A percentile compares a stretch with the other conserved stretches of the same genome.
These are phyloP conservation scores for Eulithis testata DNA, from an alignment of 2,888 invertebrate species.

Conservation along the genomic window DNA sequence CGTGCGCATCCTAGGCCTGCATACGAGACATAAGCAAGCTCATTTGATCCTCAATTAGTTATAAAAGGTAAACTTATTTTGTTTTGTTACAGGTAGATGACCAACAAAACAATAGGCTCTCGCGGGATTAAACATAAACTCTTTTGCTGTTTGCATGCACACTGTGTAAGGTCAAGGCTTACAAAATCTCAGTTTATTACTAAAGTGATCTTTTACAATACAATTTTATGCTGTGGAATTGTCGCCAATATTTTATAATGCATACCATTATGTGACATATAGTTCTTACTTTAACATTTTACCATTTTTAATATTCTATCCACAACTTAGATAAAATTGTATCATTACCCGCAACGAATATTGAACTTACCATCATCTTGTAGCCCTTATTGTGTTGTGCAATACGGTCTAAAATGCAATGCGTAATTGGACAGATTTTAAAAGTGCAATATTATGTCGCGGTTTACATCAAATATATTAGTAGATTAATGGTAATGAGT, in stretches of 20 bases:
- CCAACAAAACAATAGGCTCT: slow-evolving; percentile 44
- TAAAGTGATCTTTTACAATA: slow-evolving; percentile 23
- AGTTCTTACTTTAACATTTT: slow-evolving; percentile 7
- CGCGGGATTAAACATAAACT: slow-evolving; percentile 43
- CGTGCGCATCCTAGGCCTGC: too few species aligned
- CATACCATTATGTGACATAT: slow-evolving; percentile 25
- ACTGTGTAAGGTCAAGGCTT: slow-evolving; percentile 37
- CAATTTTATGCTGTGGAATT: slow-evolving; percentile 37
- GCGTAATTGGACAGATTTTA: neutral
- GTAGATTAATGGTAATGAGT: slow-evolving; percentile 13
- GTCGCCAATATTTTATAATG: slow-evolving; percentile 32
- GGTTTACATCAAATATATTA: neutral
- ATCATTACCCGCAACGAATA: neutral
- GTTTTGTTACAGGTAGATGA: slow-evolving; percentile 68
- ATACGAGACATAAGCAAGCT: too few species aligned
- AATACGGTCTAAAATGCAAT: slow-evolving; percentile 5
- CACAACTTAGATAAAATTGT: neutral
- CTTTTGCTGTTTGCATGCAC: slow-evolving; percentile 38
- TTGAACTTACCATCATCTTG: neutral
- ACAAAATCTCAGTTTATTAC: slow-evolving; percentile 50
- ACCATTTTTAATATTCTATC: slow-evolving; percentile 18
- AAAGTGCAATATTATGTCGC: neutral
- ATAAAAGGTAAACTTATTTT: neutral
- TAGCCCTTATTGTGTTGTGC: neutral
- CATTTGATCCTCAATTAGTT: neutral